These are phyloP conservation scores for Poecile montanus DNA, from an alignment of 2,797 vertebrate species.

Conservation along the genomic window DNA sequence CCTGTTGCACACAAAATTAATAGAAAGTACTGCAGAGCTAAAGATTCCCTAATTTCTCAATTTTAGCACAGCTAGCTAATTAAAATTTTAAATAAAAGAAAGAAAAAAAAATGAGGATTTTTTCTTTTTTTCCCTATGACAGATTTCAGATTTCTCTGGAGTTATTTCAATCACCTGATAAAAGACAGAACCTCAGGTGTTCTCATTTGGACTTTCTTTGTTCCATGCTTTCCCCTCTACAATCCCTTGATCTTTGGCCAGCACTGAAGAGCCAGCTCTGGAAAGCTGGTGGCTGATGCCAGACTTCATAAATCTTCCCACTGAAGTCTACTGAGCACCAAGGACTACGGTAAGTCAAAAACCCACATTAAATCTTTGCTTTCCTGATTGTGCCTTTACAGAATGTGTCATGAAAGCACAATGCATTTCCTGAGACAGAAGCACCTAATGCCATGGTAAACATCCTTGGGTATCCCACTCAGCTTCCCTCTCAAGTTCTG, in stretches of 20 bases:
- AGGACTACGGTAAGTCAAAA: background rate
- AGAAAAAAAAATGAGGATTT: accelerated
- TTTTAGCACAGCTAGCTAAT: background rate
- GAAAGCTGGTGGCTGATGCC: background rate
- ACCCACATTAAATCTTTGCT: background rate
- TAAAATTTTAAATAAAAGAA: background rate
- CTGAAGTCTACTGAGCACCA: accelerated
- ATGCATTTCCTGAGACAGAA: background rate
- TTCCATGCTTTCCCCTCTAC: background rate
- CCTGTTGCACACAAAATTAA: background rate
- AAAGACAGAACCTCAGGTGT: background rate
- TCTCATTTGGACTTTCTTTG: background rate
- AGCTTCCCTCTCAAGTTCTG: background rate
- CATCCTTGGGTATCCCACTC: no score
- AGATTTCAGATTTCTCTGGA: background rate
- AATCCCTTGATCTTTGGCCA: background rate
- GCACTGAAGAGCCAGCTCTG: background rate
- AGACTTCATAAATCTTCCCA: background rate
- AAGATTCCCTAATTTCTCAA: background rate
- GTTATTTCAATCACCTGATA: background rate
- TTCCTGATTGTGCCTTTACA: background rate
- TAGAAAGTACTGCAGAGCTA: background rate
- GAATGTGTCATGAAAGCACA: background rate
- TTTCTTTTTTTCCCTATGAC: background rate
- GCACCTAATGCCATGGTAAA: no score